phyloP scores from a whole-genome alignment of 2,113 vertebrate species.

The Miniopterus natalensis region DNA sequence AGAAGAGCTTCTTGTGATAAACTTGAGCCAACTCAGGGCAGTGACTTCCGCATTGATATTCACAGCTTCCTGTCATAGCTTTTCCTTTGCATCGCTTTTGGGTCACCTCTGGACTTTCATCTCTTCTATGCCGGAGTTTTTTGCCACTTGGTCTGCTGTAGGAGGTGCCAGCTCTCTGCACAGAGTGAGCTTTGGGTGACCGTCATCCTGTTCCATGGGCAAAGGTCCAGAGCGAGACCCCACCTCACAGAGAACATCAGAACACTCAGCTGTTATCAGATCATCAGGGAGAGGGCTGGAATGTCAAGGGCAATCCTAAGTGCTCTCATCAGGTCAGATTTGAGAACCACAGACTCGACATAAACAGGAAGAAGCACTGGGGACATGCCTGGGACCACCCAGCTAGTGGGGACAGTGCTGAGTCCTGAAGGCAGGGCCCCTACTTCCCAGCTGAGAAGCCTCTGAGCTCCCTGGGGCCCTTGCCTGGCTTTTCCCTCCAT shows the following conservation, averaged over 20 bases:
- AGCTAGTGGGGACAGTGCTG: fast-evolving
- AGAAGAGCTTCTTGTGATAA: neutral
- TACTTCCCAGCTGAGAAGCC: neutral
- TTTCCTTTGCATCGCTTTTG: fast-evolving
- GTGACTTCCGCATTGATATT: fast-evolving
- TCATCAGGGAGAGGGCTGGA: neutral
- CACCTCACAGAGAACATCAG: neutral
- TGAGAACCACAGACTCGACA: neutral
- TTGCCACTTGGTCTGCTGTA: neutral
- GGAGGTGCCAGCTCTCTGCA: neutral
- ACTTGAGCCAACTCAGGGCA: fast-evolving
- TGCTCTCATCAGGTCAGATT: no score
- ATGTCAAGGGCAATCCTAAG: neutral
- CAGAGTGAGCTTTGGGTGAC: neutral
- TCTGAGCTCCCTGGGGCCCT: fast-evolving
- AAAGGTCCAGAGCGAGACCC: neutral
- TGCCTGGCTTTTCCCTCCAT: neutral
- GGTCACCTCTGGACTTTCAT: no score
- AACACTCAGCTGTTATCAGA: fast-evolving
- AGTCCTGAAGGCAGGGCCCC: fast-evolving
- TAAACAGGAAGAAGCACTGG: no score
- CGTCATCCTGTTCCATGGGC: fast-evolving
- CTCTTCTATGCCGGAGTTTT: no score
- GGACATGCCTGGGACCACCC: fast-evolving
- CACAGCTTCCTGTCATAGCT: fast-evolving